Base-by-base conservation (phyloP, 2,888 invertebrate species). In the Ormyrus pomaceus region DNA sequence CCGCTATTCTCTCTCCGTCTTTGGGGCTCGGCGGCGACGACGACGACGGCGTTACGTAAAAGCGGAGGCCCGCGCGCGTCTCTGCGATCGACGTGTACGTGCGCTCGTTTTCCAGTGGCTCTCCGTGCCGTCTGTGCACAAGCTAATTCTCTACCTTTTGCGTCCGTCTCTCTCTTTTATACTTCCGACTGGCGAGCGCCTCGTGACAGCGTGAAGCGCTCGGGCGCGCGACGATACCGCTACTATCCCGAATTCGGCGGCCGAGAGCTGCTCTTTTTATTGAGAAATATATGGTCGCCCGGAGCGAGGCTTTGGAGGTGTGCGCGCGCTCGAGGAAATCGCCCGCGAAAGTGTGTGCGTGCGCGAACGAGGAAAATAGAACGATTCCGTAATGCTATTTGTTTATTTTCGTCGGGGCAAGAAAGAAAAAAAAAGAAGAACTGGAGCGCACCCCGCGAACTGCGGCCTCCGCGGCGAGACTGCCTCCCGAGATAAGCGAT, bases 41-140 rank as follows among this genome's bases (percentile, higher is more conserved):
- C 65, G 19, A 19, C 19, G 19, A 19, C 19, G 19, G 19, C 19
- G 73, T 80, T 76, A 80, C 76, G 66, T 80, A 76, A 80, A 79
- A 68, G 34, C 50, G 62, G 66, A 48, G 10, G 51, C 58, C 48
- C 53, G 19, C 34, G 46, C 50, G n/a, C 50, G 50, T 13, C 4
- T 50, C 3, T 50, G 65, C 6, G 5, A 13, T 56, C 58, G 11
- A 71, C 64, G 74, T 65, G 74, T 34, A 71, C 66, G 71, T 61
- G 62, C 50, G 56, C 71, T 50, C 71, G 70, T 66, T 34, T 4
- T 76, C 65, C 64, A 79, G 78, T 62, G 62, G 71, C 50, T 68
- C 69, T 62, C 51, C 56, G 48, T 19, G 34, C 34, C 34, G 34
- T 4, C 0, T 34, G 4, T 34, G 34, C 34, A 34, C 34, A 34